These are phyloP conservation scores for Clarias gariepinus DNA, from an alignment of 2,113 vertebrate genomes.

Conservation along the genomic window DNA sequence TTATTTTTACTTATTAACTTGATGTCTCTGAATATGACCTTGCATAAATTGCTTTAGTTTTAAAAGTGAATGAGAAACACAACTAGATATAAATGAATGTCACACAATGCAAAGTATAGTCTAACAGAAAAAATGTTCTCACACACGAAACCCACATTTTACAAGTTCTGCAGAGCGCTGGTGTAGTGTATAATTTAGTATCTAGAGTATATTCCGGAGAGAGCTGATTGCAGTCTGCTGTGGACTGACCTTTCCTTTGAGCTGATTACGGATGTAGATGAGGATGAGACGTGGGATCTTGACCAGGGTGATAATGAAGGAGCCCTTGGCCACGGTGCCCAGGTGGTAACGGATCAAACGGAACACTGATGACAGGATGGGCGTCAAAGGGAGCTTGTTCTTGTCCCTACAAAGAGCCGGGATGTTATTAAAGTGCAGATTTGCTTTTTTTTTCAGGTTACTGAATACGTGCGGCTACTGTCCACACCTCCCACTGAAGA, in stretches of 20 bases:
- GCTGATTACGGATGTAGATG: conserved; percentile 95
- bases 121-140: not conserved
- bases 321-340: conserved; percentile 95
- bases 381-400: conserved; percentile 87
- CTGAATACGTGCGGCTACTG: not conserved
- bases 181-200: not conserved
- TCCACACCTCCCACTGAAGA: not conserved
- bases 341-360: conserved; percentile 91
- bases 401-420: conserved; percentile 81
- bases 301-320: conserved; percentile 97
- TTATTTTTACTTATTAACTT: not conserved
- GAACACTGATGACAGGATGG: conserved; percentile 91
- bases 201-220: not conserved
- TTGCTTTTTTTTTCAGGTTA: not conserved
- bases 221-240: not conserved
- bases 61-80: not conserved
- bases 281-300: conserved; percentile 95
- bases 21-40: not conserved
- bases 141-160: not conserved
- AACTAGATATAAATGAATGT: not conserved
- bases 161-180: not conserved
- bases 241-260: conserved; percentile 88
- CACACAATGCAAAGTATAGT: not conserved
- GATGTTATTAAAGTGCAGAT: not conserved
- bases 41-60: not conserved